Percentiles rank a stretch among this genome's conserved stretches.
Evolutionary conservation across 2,113 vertebrate genomes (phyloP).

Genomic region (Clarias gariepinus): DNA sequence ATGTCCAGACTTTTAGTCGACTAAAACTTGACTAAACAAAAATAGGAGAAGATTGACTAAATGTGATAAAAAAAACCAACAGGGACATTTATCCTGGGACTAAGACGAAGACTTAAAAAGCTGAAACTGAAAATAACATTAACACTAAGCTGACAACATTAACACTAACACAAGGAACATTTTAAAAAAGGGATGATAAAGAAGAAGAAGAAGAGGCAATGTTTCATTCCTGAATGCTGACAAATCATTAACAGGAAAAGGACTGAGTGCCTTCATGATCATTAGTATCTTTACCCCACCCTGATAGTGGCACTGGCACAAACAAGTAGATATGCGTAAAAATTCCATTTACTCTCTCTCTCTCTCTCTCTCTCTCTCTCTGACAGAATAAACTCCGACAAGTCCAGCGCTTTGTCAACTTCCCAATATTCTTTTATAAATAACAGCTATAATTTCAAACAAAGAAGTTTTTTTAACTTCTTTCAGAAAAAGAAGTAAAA

Average conservation of each 20-base stretch:
- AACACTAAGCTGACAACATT: too few species aligned
- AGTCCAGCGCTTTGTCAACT: background rate
- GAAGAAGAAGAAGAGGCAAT: background rate
- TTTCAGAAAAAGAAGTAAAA: conserved; percentile 12
- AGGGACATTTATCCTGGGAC: too few species aligned
- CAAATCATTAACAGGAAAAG: conserved; percentile 13
- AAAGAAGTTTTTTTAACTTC: too few species aligned
- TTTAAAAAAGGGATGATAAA: background rate
- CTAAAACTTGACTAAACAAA: too few species aligned
- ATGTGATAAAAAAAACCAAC: too few species aligned
- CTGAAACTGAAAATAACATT: too few species aligned
- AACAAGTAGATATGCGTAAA: background rate
- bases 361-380: conserved; percentile 2
- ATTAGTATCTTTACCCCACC: conserved; percentile 18
- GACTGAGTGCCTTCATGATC: background rate
- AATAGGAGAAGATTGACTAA: too few species aligned
- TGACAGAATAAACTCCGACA: background rate
- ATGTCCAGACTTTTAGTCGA: too few species aligned
- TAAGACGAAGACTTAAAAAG: too few species aligned
- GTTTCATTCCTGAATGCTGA: conserved; percentile 1
- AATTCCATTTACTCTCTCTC: background rate
- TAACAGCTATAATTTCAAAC: conserved; percentile 22
- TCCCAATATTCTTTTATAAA: conserved; percentile 20
- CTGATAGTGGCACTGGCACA: background rate
- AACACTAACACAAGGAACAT: background rate